Evolutionary conservation across 1,140 invertebrate species (phyloP), one percentile per base, ranked within the genome.

Genomic region (Hormaphis cornu): DNA sequence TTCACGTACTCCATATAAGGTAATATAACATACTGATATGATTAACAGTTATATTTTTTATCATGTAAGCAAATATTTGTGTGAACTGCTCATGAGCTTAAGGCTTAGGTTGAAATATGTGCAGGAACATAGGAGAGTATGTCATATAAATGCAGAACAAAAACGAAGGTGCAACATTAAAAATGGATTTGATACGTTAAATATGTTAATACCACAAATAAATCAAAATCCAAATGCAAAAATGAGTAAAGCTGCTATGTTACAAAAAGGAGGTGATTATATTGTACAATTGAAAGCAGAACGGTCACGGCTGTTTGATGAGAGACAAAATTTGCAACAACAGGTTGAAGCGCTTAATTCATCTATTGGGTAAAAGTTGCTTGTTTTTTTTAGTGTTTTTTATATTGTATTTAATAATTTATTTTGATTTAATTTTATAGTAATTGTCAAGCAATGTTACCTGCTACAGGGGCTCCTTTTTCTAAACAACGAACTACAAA

Each of bases 121-220:
- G 22, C 69, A 84, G 77, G 86, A 89, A 75, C 83, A 89, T 72
- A 83, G 89, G 37, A 82, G 90, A 46, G 86, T 85, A 48, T 89
- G 91, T 30, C 96, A 98, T 78, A 91, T 97, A 71, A 95, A 97
- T 78, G 94, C 96, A 0, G 97, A 99, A 78, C 95, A 98, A 80
- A 99, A 98, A 78, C 84, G 97, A 35, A 84, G 96, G 42, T 95
- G 92, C 77, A 97, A 97, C 77, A 97, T 98, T 73, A 98, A 98
- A 82, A 95, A 91, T 80, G 95, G 95, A 26, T 98, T 98, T 79
- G 95, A 98, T 78, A 89, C 89, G 77, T 82, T 98, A 66, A 91
- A 96, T 78, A 87, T 87, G 70, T 82, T 98, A n/a, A 93, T 98
- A 76, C 95, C 95, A 18, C 89, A 91, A 72, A 82, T 97, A 14